phyloP scores from a whole-genome alignment of 2,888 invertebrate genomes.

The Anarsia innoxiella region DNA sequence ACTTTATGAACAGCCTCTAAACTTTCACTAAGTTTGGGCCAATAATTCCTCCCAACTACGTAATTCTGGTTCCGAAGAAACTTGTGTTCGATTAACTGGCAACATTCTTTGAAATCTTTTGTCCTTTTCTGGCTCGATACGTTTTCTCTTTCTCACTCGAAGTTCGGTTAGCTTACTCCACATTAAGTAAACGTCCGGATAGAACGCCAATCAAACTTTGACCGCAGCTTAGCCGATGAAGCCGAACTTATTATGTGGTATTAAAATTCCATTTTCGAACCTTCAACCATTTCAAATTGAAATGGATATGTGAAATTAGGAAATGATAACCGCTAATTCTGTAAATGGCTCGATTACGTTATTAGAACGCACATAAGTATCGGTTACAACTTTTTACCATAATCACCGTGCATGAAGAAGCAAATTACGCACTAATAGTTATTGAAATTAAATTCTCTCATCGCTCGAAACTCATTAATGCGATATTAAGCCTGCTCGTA shows the following conservation, averaged over 20 bases:
- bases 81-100: conserved; percentile 58
- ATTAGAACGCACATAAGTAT: conserved; percentile 19
- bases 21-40: conserved; percentile 38
- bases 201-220: conserved; percentile 73
- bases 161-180: conserved; percentile 50
- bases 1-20: conserved; percentile 33
- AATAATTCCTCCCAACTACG: conserved; percentile 48
- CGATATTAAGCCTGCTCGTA: conserved; percentile 36
- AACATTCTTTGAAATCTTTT: conserved; percentile 45
- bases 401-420: conserved; percentile 26
- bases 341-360: conserved; percentile 27
- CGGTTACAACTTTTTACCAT: conserved; percentile 17
- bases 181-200: conserved; percentile 70
- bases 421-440: conserved; percentile 32
- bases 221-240: conserved; percentile 67
- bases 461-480: conserved; percentile 44
- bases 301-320: conserved; percentile 43
- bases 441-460: conserved; percentile 36
- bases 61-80: conserved; percentile 50
- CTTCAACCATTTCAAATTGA: conserved; percentile 49
- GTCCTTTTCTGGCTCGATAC: conserved; percentile 36
- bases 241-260: conserved; percentile 69
- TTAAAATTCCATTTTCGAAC: conserved; percentile 68
- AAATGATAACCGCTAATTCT: conserved; percentile 37
- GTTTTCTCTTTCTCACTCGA: conserved; percentile 41